These are phyloP conservation scores for Xiphophorus birchmanni DNA, from an alignment of 2,797 vertebrate species.

Conservation along the genomic window DNA sequence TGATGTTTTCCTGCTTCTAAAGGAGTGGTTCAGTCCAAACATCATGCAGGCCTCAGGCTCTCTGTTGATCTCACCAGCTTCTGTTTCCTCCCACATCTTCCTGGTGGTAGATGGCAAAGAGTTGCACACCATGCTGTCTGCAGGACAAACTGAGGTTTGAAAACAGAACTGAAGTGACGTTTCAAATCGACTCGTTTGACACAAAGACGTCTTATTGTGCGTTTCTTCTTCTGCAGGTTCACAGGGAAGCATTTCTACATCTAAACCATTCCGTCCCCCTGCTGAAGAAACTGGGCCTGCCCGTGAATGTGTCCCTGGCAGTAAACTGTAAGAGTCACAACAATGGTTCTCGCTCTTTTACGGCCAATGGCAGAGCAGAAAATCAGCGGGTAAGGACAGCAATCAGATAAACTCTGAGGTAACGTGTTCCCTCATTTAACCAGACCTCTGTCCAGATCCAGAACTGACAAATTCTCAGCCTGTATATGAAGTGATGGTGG, in stretches of 20 bases:
- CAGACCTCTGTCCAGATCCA: neutral
- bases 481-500: neutral
- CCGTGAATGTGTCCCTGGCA: constrained; percentile 61
- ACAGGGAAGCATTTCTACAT: constrained; percentile 62
- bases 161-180: neutral
- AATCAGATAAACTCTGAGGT: neutral
- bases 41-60: constrained; percentile 75
- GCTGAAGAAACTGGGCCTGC: constrained; percentile 74
- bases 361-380: constrained; percentile 65
- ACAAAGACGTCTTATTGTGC: neutral
- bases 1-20: neutral
- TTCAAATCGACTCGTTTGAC: neutral
- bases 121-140: constrained; percentile 65
- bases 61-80: constrained; percentile 61
- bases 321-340: constrained; percentile 63
- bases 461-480: neutral
- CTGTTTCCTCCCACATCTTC: constrained; percentile 69
- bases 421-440: neutral
- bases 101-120: constrained; percentile 71
- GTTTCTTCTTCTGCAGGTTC: constrained; percentile 63
- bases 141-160: constrained; percentile 72
- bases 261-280: constrained; percentile 78
- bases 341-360: constrained; percentile 60
- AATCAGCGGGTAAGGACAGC: constrained; percentile 74
- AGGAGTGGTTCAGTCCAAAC: constrained; percentile 81